These are phyloP conservation scores for Neomonachus schauinslandi DNA, from an alignment of 2,113 vertebrate genomes.

Conservation along the genomic window DNA sequence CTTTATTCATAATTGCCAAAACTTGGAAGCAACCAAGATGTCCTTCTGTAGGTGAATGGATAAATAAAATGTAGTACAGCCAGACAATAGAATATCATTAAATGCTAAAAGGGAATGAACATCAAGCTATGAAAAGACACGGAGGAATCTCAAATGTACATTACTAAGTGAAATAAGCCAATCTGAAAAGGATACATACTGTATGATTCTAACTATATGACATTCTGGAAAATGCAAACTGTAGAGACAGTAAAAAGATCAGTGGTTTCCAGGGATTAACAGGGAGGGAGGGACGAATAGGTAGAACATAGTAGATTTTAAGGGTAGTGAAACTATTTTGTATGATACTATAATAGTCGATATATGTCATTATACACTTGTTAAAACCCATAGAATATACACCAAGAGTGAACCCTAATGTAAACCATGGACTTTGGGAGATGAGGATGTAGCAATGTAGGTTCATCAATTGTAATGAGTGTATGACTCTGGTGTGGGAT, in stretches of 20 bases:
- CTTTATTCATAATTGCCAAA: not conserved
- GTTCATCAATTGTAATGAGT: not conserved
- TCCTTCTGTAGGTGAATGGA: not conserved
- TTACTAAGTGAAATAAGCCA: not conserved
- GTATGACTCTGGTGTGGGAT: not conserved
- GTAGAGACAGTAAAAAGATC: not conserved
- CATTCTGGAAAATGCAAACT: not conserved
- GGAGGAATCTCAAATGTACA: not conserved
- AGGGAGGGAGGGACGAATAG: not conserved
- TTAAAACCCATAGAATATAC: not conserved
- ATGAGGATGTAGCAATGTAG: not conserved
- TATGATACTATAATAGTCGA: no score
- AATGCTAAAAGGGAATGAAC: not conserved
- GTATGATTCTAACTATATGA: not conserved
- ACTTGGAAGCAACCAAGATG: not conserved
- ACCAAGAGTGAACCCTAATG: not conserved
- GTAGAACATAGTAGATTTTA: not conserved
- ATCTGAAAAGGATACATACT: not conserved
- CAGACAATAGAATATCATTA: not conserved
- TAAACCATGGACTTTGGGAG: not conserved
- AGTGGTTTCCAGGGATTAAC: not conserved
- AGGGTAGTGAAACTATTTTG: not conserved
- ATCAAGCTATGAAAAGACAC: not conserved
- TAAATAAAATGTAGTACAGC: not conserved
- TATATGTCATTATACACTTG: not conserved